Evolutionary conservation across 2,797 vertebrate genomes (phyloP).

Genomic region (Hyperoplus immaculatus): DNA sequence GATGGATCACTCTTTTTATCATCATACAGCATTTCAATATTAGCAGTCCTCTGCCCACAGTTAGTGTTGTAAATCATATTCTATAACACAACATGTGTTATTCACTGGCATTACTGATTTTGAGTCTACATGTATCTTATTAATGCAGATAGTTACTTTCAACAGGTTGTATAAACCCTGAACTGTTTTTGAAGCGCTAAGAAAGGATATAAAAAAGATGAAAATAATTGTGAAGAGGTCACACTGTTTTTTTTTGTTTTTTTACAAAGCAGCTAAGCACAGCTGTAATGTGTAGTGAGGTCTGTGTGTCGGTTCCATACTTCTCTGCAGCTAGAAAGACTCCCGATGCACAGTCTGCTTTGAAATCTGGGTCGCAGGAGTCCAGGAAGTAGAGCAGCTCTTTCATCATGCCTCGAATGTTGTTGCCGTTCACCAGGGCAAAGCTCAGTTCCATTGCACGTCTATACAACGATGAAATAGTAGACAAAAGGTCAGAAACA

Average conservation of each 20-base stretch:
- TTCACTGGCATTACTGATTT: neutral
- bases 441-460: conserved; percentile 99
- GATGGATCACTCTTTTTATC: conserved; percentile 95
- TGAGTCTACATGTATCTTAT: neutral
- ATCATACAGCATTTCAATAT: conserved; percentile 87
- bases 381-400: conserved; percentile 99
- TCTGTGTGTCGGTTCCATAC: conserved; percentile 82
- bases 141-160: neutral
- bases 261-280: conserved; percentile 16
- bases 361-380: conserved; percentile 99
- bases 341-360: conserved; percentile 98
- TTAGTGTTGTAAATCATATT: neutral
- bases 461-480: conserved; percentile 75
- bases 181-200: neutral
- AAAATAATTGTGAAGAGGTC: conserved; percentile 6
- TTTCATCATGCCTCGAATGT: conserved; percentile 99
- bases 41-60: neutral
- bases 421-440: conserved; percentile 98
- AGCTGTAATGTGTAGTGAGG: conserved; percentile 10
- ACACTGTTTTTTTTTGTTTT: neutral
- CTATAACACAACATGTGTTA: neutral
- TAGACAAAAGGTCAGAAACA: conserved; percentile 24
- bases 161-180: neutral
- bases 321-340: conserved; percentile 99
- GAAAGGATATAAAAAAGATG: conserved; percentile 11